Evolutionary conservation across 2,888 invertebrate species (phyloP).

Genomic region (Synanthedon formicaeformis): DNA sequence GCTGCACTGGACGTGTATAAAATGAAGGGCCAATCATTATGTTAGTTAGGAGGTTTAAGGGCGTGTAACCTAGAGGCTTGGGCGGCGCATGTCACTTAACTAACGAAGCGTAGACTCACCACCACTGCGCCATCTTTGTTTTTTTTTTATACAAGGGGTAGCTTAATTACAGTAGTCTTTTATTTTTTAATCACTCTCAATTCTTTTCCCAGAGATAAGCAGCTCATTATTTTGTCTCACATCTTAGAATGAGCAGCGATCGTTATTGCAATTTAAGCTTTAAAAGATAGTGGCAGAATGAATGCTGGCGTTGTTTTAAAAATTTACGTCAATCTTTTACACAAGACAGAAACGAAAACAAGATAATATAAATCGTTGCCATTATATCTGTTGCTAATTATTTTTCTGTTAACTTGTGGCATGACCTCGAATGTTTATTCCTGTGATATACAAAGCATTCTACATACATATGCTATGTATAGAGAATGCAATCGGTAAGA

Average conservation of each 20-base stretch:
- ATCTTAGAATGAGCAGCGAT: neutral
- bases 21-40: constrained; percentile 37
- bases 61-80: constrained; percentile 46
- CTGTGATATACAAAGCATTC: too few relatives aligned
- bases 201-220: neutral
- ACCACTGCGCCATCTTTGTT: constrained; percentile 51
- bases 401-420: constrained; percentile 53
- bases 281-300: neutral
- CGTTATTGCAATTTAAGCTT: neutral
- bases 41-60: constrained; percentile 34
- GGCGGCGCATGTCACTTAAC: constrained; percentile 52
- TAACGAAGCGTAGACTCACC: constrained; percentile 46
- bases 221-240: neutral
- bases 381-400: constrained; percentile 59
- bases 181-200: constrained; percentile 2
- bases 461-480: too few relatives aligned
- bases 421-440: constrained; percentile 32
- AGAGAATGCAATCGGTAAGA: too few relatives aligned
- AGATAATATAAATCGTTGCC: constrained; percentile 29
- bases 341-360: constrained; percentile 23
- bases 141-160: constrained; percentile 30
- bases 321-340: neutral
- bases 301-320: neutral
- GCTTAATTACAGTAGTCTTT: constrained; percentile 15
- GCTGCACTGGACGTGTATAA: neutral